phyloP scores from a whole-genome alignment of 2,888 invertebrate genomes.

The Diaprepes abbreviatus region DNA sequence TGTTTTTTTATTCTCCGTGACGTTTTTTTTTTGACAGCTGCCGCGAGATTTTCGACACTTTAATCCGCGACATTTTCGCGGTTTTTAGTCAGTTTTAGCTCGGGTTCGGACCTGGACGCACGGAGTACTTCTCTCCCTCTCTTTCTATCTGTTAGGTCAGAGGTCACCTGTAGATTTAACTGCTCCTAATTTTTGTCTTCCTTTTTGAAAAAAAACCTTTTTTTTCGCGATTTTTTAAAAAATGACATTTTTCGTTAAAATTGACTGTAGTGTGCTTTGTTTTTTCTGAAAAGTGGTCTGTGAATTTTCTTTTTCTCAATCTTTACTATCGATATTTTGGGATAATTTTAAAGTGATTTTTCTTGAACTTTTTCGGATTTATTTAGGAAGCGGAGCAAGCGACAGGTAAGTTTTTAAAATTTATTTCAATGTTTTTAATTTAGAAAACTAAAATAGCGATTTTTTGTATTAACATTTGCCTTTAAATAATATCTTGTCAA shows the following conservation, averaged over 20 bases:
- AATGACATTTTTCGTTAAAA: not conserved
- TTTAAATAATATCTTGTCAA: too few relatives aligned
- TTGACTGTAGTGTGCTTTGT: not conserved
- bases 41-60: constrained; percentile 33
- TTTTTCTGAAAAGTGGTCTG: not conserved
- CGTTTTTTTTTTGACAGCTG: constrained; percentile 26
- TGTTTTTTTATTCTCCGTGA: constrained; percentile 23
- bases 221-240: not conserved
- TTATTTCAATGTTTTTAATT: not conserved
- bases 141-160: constrained; percentile 2
- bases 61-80: constrained; percentile 11
- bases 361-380: constrained; percentile 27
- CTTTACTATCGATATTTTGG: constrained; percentile 3
- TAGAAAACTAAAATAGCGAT: too few relatives aligned
- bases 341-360: constrained; percentile 14
- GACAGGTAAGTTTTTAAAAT: constrained; percentile 8
- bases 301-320: constrained; percentile 1
- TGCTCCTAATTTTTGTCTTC: not conserved
- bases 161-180: constrained; percentile 14
- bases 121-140: constrained; percentile 9
- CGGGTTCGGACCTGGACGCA: constrained; percentile 27
- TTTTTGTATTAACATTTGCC: too few relatives aligned
- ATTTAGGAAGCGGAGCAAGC: not conserved
- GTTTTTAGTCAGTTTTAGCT: constrained; percentile 28
- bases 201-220: not conserved